Conservation (phyloP, 1,140 invertebrate genomes). For the Hormaphis cornu region DNA sequence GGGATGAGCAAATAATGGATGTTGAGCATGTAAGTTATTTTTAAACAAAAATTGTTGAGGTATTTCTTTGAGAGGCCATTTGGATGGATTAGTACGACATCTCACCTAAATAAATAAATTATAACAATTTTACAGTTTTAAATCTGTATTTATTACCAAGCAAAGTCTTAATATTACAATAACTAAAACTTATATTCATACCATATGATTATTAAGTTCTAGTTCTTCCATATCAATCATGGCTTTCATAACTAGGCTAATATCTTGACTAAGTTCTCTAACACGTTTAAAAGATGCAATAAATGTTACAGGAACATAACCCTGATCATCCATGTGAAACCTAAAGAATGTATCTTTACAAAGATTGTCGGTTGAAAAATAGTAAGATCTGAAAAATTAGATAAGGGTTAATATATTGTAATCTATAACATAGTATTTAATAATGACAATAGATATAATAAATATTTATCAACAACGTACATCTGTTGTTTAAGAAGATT, state of each 20-base stretch:
- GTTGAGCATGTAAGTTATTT: conserved; percentile 28
- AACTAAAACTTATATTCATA: conserved; percentile 40
- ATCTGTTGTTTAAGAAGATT: conserved; percentile 31
- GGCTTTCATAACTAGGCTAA: conserved; percentile 69
- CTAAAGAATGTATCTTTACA: conserved; percentile 91
- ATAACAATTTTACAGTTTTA: too few relatives aligned
- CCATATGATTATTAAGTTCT: conserved; percentile 70
- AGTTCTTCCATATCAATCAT: conserved; percentile 71
- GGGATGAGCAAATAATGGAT: conserved; percentile 37
- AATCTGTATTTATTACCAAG: too few relatives aligned
- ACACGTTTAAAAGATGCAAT: conserved; percentile 95
- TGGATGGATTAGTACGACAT: conserved; percentile 65
- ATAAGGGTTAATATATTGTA: conserved; percentile 25
- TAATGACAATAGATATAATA: not conserved
- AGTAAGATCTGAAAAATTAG: conserved; percentile 82
- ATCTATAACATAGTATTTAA: not conserved
- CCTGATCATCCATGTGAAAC: conserved; percentile 89
- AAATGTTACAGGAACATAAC: conserved; percentile 82
- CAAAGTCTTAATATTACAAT: not conserved
- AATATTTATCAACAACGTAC: conserved; percentile 7
- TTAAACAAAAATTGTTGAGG: conserved; percentile 30
- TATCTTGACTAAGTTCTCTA: conserved; percentile 73
- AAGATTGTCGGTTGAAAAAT: conserved; percentile 96
- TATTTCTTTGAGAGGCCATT: conserved; percentile 51
- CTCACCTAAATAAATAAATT: conserved; percentile 57